Evolutionary conservation across 1,140 invertebrate species (phyloP), one percentile per base, ranked within the genome.

Genomic region (Phortica variegata): DNA sequence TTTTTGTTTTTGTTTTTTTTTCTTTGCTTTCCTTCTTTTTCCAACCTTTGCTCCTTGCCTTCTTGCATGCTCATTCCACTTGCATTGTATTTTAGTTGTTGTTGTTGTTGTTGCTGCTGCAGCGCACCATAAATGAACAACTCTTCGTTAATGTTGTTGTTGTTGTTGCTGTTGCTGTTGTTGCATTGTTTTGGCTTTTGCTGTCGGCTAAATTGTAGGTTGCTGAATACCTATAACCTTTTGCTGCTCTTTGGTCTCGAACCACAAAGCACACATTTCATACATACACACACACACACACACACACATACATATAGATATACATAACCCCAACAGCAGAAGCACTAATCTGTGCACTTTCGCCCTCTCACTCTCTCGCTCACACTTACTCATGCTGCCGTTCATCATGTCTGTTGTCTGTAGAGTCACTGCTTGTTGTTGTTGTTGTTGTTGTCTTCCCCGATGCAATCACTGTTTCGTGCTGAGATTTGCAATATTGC

Each of bases 401-500:
- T n/a, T n/a, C n/a, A n/a, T n/a, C n/a, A n/a, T n/a, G n/a, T n/a
- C n/a, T n/a, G n/a, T n/a, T n/a, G n/a, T n/a, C n/a, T n/a, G n/a
- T n/a, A n/a, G n/a, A n/a, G n/a, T n/a, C n/a, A n/a, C n/a, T n/a
- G n/a, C n/a, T n/a, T n/a, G n/a, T n/a, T n/a, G n/a, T n/a, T n/a
- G n/a, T n/a, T n/a, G n/a, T n/a, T n/a, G n/a, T n/a, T n/a, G n/a
- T n/a, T n/a, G n/a, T 45, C 49, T 32, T 20, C 40, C 53, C 60
- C 63, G 68, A 68, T 55, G 63, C 60, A 59, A 68, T 68, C 62
- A 68, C 60, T 66, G 63, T 57, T 68, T 66, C 62, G 63, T 66
- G 62, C 62, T 66, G 62, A 57, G 62, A 66, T 68, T 66, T 51
- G n/a, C n/a, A n/a, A n/a, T n/a, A n/a, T 49, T 55, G 56, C 56